Conservation (phyloP, 2,888 invertebrate species). For the Ashinkailepas kermadecensis region DNA sequence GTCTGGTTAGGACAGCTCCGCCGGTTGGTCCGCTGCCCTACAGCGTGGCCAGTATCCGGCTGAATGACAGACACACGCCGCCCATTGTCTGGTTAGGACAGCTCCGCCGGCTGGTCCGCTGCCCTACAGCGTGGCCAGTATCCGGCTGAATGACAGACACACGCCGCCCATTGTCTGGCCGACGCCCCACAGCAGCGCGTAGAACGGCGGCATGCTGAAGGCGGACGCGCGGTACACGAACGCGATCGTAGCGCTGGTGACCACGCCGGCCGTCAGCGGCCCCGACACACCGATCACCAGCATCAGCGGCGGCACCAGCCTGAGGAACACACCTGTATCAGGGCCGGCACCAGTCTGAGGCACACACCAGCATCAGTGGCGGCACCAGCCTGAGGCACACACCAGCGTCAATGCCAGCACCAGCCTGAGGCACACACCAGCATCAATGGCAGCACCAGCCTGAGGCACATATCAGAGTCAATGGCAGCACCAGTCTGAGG, state of each 20-base stretch:
- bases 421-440: too few species aligned
- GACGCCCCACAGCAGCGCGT: slow-evolving; percentile 89
- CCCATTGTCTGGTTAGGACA: slow-evolving; percentile 82
- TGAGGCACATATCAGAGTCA: not conserved
- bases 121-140: slow-evolving; percentile 77
- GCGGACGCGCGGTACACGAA: slow-evolving; percentile 87
- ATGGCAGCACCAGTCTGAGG: too few species aligned
- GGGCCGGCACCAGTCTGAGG: not conserved
- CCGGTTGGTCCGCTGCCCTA: slow-evolving; percentile 51
- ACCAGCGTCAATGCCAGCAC: too few species aligned
- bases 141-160: slow-evolving; percentile 84
- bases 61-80: slow-evolving; percentile 83
- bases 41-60: slow-evolving; percentile 83
- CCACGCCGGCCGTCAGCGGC: slow-evolving; percentile 78
- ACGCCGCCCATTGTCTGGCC: slow-evolving; percentile 85
- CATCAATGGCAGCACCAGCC: not conserved
- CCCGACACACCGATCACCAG: slow-evolving; percentile 82
- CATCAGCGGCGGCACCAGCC: slow-evolving; percentile 82
- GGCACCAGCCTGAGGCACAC: too few species aligned
- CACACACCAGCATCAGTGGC: too few species aligned
- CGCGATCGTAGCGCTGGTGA: slow-evolving; percentile 85
- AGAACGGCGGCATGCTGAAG: slow-evolving; percentile 77
- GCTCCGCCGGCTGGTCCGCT: too few species aligned
- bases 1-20: too few species aligned
- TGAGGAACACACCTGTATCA: slow-evolving; percentile 39